Evolutionary conservation across 1,140 invertebrate species (phyloP).

Genomic region (Drusus annulatus): DNA sequence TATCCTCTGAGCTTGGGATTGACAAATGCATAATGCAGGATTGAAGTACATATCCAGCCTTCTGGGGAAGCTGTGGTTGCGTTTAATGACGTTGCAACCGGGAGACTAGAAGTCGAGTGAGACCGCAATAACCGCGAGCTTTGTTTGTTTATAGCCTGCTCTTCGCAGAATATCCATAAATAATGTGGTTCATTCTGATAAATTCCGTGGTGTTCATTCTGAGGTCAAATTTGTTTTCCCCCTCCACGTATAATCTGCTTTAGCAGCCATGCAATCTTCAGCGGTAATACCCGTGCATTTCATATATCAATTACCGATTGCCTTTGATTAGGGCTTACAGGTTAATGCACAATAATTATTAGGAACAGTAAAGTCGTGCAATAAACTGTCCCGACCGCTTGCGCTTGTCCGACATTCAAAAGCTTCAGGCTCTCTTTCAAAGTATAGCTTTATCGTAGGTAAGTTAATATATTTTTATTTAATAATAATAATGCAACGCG

Average conservation of each 20-base stretch:
- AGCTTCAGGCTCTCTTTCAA: neutral
- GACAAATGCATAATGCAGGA: neutral
- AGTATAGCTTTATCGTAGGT: neutral
- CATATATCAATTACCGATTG: conserved; percentile 3
- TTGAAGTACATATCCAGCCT: neutral
- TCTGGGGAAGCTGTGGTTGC: neutral
- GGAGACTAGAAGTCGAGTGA: conserved; percentile 9
- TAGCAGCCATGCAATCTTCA: neutral
- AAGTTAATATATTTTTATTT: no score
- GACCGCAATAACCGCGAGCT: neutral
- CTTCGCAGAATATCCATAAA: conserved; percentile 12
- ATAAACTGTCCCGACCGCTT: neutral
- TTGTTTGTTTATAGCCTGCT: neutral
- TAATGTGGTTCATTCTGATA: neutral
- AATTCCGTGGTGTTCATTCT: no score
- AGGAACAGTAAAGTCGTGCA: neutral
- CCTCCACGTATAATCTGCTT: neutral
- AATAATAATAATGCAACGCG: no score
- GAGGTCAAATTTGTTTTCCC: no score
- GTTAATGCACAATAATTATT: neutral
- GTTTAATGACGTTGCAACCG: neutral
- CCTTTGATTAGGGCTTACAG: conserved; percentile 7
- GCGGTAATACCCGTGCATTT: neutral
- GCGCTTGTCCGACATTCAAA: neutral
- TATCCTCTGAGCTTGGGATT: no score